Evolutionary conservation across 2,797 vertebrate species (phyloP).

Genomic region (Anabas testudineus): DNA sequence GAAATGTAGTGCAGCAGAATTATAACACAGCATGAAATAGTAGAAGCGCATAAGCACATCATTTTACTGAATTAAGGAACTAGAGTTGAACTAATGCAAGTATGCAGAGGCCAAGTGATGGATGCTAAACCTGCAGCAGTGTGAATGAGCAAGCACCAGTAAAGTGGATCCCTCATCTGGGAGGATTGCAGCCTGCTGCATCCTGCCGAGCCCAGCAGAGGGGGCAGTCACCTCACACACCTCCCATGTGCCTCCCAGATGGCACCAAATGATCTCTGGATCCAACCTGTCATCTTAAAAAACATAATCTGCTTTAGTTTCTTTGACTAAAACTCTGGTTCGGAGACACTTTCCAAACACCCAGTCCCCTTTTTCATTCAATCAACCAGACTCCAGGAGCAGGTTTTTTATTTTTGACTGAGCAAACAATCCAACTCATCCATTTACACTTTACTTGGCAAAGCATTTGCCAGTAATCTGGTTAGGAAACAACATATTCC

Average conservation of each 20-base stretch:
- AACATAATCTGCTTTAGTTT: slow-evolving; percentile 12
- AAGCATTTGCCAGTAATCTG: slow-evolving; percentile 1
- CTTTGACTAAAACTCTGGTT: slow-evolving; percentile 17
- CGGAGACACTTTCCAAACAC: slow-evolving; percentile 5
- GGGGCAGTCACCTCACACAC: slow-evolving; percentile 73
- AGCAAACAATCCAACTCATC: slow-evolving; percentile 25
- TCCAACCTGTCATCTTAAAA: slow-evolving; percentile 13
- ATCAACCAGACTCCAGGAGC: slow-evolving; percentile 18
- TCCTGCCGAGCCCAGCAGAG: slow-evolving; percentile 71
- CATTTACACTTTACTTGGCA: slow-evolving; percentile 9
- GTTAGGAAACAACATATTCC: neutral
- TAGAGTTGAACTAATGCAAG: neutral
- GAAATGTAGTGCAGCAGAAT: neutral
- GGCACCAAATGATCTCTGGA: slow-evolving; percentile 11
- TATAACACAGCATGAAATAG: neutral
- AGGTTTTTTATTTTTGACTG: slow-evolving; percentile 18
- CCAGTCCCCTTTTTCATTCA: neutral
- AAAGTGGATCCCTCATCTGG: slow-evolving; percentile 20
- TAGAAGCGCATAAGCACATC: neutral
- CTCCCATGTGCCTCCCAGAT: slow-evolving; percentile 10
- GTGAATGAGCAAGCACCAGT: slow-evolving; percentile 5
- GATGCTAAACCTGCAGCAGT: neutral
- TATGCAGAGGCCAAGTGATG: neutral
- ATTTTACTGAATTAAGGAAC: neutral
- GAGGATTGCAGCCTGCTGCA: slow-evolving; percentile 46